Evolutionary conservation across 2,888 invertebrate species (phyloP).

Genomic region (Pimpla rufipes): DNA sequence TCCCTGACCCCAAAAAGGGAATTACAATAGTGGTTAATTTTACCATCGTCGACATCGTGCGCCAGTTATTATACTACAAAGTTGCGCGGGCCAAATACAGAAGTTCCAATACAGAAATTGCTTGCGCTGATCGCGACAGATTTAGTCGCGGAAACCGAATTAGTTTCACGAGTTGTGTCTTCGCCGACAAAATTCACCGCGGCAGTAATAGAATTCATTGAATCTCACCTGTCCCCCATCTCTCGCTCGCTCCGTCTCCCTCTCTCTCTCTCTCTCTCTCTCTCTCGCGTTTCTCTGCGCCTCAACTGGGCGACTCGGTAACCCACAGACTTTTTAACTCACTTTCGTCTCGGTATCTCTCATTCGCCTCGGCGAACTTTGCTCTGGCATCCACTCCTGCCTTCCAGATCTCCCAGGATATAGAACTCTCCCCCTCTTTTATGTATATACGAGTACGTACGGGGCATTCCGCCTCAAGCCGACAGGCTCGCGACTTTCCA

Average conservation of each 20-base stretch:
- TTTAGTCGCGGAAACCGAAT: conserved; percentile 17
- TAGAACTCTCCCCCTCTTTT: conserved; percentile 24
- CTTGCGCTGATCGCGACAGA: background rate
- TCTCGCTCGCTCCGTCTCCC: background rate
- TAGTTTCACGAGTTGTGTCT: background rate
- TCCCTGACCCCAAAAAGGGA: background rate
- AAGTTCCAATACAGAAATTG: background rate
- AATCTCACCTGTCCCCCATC: background rate
- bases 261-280: background rate
- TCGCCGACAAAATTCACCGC: conserved; percentile 6
- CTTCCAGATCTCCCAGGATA: conserved; percentile 32
- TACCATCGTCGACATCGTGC: background rate
- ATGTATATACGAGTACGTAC: background rate
- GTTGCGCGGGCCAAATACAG: background rate
- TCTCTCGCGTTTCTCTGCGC: background rate
- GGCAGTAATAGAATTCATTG: conserved; percentile 47
- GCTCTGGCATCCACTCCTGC: conserved; percentile 26
- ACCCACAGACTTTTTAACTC: conserved; percentile 56
- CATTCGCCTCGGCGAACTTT: conserved; percentile 39
- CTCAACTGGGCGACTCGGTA: conserved; percentile 16
- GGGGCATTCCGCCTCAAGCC: background rate
- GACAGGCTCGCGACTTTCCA: background rate
- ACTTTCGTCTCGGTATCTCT: conserved; percentile 45
- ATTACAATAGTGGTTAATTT: background rate
- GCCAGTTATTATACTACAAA: background rate